A percentile compares a stretch with the other conserved stretches of the same genome.
Evolutionary conservation across 2,113 vertebrate species (phyloP).

Genomic region (Theropithecus gelada): DNA sequence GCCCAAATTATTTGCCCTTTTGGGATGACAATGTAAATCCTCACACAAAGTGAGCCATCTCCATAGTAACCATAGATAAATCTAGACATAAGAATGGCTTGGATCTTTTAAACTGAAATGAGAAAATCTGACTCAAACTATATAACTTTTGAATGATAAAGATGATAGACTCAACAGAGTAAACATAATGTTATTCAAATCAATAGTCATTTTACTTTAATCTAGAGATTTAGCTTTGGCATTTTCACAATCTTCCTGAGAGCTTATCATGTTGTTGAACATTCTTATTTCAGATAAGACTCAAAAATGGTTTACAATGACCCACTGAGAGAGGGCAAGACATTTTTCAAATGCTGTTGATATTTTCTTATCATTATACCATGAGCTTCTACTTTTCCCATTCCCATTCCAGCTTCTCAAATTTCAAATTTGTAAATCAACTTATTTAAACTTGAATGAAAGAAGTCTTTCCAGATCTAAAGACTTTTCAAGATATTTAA

Average conservation of each 20-base stretch:
- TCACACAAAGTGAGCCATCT: background rate
- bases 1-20: background rate
- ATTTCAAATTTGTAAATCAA: background rate
- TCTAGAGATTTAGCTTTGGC: background rate
- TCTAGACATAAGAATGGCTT: conserved; percentile 24
- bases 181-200: conserved; percentile 26
- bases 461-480: background rate
- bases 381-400: background rate
- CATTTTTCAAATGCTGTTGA: background rate
- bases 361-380: background rate
- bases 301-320: background rate
- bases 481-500: background rate
- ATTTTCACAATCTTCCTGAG: background rate
- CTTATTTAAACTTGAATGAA: background rate
- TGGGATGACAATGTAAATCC: background rate
- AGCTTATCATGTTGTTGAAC: background rate
- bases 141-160: conserved; percentile 7
- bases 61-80: conserved; percentile 38
- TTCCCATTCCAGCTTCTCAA: background rate
- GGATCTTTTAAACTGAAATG: conserved; percentile 1
- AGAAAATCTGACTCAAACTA: background rate
- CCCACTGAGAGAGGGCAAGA: background rate
- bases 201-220: background rate
- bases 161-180: background rate
- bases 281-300: background rate